These are phyloP conservation scores for Samia ricini DNA, from an alignment of 1,140 invertebrate species.

Conservation along the genomic window DNA sequence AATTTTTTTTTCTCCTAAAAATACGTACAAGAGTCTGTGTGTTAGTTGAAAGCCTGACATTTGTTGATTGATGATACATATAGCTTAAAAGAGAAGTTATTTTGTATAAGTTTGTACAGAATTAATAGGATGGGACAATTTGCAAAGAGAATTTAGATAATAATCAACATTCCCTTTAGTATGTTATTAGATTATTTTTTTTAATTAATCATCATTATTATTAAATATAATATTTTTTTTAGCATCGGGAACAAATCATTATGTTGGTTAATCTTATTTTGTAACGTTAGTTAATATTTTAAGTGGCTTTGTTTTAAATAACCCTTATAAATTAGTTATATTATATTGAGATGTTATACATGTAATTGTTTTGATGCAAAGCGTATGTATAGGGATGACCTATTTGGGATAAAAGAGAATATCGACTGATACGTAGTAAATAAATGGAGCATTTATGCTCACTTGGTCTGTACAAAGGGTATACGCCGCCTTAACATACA, in stretches of 20 bases:
- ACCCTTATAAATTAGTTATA: conserved; percentile 67
- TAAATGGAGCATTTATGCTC: conserved; percentile 46
- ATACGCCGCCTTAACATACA: conserved; percentile 70
- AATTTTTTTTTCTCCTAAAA: conserved; percentile 37
- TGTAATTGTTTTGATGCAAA: conserved; percentile 74
- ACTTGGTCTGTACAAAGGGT: conserved; percentile 70
- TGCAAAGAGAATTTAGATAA: conserved; percentile 77
- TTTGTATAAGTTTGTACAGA: conserved; percentile 76
- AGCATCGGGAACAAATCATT: conserved; percentile 76
- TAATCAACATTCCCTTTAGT: conserved; percentile 75
- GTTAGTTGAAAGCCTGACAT: conserved; percentile 62
- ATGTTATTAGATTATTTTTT: conserved; percentile 74
- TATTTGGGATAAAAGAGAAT: conserved; percentile 48
- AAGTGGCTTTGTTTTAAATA: conserved; percentile 74
- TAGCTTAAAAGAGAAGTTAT: conserved; percentile 69
- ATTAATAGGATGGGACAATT: conserved; percentile 75
- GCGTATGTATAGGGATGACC: conserved; percentile 38
- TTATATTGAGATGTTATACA: conserved; percentile 74
- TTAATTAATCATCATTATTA: conserved; percentile 30
- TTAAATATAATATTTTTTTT: conserved; percentile 64
- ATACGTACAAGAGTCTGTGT: conserved; percentile 64
- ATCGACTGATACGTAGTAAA: conserved; percentile 74
- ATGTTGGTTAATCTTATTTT: conserved; percentile 77
- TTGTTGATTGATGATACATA: conserved; percentile 71
- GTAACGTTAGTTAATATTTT: conserved; percentile 76